These are phyloP conservation scores for Palaemon carinicauda DNA, from an alignment of 1,140 invertebrate genomes.

Conservation along the genomic window DNA sequence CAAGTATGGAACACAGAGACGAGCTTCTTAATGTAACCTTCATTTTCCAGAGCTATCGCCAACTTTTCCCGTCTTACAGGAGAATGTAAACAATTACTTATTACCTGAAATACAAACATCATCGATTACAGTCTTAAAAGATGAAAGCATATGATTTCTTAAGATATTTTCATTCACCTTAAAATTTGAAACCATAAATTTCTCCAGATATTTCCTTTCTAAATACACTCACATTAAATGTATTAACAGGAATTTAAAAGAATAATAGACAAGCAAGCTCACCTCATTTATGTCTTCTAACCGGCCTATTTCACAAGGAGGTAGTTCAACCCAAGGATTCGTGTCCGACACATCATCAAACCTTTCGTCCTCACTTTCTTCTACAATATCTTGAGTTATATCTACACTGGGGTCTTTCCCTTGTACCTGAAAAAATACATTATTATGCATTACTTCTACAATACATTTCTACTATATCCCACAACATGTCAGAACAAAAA, in stretches of 20 bases:
- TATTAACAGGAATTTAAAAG: too few relatives aligned
- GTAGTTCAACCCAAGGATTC: constrained; percentile 89
- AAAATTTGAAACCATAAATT: too few relatives aligned
- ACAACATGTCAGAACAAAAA: neutral
- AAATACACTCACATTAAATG: too few relatives aligned
- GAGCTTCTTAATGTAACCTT: constrained; percentile 95
- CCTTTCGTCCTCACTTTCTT: constrained; percentile 97
- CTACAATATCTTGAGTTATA: constrained; percentile 96
- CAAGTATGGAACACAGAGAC: constrained; percentile 95
- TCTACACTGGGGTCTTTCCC: constrained; percentile 98
- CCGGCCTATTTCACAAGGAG: constrained; percentile 89
- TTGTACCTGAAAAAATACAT: constrained; percentile 76
- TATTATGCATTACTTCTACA: too few relatives aligned
- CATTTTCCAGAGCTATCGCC: constrained; percentile 90
- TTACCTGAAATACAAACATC: constrained; percentile 60
- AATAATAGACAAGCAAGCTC: neutral
- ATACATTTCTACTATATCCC: too few relatives aligned
- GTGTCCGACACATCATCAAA: constrained; percentile 96
- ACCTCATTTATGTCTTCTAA: constrained; percentile 94
- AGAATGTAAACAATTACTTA: constrained; percentile 67
- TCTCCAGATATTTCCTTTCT: too few relatives aligned
- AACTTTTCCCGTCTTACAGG: constrained; percentile 93
- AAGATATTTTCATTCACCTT: neutral
- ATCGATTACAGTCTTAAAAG: neutral
- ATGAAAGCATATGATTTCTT: neutral